Conservation (phyloP, 2,113 vertebrate genomes). For the Ochotona curzoniae region DNA sequence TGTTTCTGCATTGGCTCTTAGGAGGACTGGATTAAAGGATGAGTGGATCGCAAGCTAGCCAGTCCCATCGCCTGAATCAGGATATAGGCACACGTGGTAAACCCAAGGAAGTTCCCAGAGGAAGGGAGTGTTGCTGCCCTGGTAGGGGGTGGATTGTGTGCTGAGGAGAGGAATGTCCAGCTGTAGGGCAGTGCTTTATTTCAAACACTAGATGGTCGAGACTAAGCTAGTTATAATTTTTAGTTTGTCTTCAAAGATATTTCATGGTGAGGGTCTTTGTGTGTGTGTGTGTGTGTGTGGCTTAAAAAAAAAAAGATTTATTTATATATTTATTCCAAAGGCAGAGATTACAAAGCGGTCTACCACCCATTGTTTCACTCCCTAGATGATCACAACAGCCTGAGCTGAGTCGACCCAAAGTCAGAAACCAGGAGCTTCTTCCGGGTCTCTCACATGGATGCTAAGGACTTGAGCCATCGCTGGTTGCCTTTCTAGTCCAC, state of each 20-base stretch:
- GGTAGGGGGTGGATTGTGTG: background rate
- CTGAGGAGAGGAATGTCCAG: background rate
- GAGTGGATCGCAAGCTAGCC: background rate
- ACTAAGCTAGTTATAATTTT: background rate
- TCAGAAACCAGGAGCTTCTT: too few species aligned
- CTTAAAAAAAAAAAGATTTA: too few species aligned
- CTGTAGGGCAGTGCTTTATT: background rate
- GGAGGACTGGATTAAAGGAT: background rate
- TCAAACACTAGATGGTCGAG: background rate
- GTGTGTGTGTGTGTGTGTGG: too few species aligned
- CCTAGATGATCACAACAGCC: too few species aligned
- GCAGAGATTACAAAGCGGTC: too few species aligned
- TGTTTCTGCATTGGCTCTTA: background rate
- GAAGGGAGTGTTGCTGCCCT: background rate
- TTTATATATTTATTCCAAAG: too few species aligned
- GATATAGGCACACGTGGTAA: background rate
- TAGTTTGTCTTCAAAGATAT: background rate
- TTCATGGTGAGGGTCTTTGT: background rate
- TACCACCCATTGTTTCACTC: too few species aligned
- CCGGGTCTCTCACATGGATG: too few species aligned
- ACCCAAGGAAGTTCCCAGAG: background rate
- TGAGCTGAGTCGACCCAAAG: too few species aligned
- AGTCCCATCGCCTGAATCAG: background rate
- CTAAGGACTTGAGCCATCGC: too few species aligned
- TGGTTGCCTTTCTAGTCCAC: too few species aligned